phyloP scores from a whole-genome alignment of 2,888 invertebrate genomes.

The Zootermopsis nevadensis region DNA sequence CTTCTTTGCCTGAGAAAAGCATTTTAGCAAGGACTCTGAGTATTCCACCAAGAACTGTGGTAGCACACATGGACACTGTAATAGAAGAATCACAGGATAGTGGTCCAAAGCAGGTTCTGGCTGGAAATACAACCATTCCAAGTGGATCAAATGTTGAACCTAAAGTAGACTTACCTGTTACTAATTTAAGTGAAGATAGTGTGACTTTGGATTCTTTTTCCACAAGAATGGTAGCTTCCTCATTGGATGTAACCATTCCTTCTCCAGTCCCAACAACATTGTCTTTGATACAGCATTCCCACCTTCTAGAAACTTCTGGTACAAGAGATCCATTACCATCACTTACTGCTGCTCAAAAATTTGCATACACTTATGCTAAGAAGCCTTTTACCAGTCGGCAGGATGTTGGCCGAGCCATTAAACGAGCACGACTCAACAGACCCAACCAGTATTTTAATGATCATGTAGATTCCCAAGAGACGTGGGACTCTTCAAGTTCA shows the following conservation, averaged over 20 bases:
- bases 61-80: background rate
- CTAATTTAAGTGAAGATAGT: constrained; percentile 61
- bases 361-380: constrained; percentile 50
- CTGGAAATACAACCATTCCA: background rate
- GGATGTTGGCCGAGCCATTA: constrained; percentile 46
- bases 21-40: constrained; percentile 10
- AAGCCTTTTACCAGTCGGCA: constrained; percentile 43
- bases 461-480: constrained; percentile 50
- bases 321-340: constrained; percentile 45
- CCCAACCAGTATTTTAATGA: constrained; percentile 50
- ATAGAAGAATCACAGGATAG: constrained; percentile 26
- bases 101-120: constrained; percentile 7
- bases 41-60: background rate
- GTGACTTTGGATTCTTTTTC: constrained; percentile 56
- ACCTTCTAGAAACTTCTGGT: constrained; percentile 23
- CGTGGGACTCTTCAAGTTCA: constrained; percentile 52
- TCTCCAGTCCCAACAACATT: constrained; percentile 58
- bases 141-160: constrained; percentile 24
- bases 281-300: constrained; percentile 15
- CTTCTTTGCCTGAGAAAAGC: background rate
- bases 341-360: constrained; percentile 49
- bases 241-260: constrained; percentile 54
- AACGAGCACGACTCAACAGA: constrained; percentile 44
- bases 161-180: constrained; percentile 57
- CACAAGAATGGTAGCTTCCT: constrained; percentile 39